These are phyloP conservation scores for Elmis aenea DNA, from an alignment of 2,888 invertebrate genomes.

Conservation along the genomic window DNA sequence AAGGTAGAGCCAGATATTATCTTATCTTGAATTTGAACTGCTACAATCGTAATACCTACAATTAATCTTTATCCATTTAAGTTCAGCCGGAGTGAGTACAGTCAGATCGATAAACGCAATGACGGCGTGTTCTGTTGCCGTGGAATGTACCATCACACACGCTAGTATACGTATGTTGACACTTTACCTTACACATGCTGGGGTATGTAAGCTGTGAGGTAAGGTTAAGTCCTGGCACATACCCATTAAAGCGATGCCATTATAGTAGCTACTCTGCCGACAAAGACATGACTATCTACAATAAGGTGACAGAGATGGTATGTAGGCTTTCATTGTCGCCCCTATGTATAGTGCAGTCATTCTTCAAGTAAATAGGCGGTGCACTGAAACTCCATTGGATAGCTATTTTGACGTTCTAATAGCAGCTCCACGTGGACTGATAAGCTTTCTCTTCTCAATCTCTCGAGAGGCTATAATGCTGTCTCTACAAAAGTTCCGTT, in stretches of 20 bases:
- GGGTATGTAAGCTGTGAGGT: slow-evolving; percentile 44
- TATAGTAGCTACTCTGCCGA: slow-evolving; percentile 44
- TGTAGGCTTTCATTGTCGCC: slow-evolving; percentile 36
- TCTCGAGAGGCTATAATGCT: neutral
- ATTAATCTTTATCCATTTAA: slow-evolving; percentile 38
- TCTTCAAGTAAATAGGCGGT: slow-evolving; percentile 46
- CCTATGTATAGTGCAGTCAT: slow-evolving; percentile 42
- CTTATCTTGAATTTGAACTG: too few species aligned
- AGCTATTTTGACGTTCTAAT: slow-evolving; percentile 21
- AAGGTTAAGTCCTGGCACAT: slow-evolving; percentile 41
- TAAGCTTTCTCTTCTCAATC: neutral
- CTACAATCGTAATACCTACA: too few species aligned
- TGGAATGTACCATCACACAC: slow-evolving; percentile 44
- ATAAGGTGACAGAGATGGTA: slow-evolving; percentile 30
- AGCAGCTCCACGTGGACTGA: neutral
- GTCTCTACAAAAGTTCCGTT: neutral
- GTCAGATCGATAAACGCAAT: slow-evolving; percentile 29
- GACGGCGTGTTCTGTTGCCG: slow-evolving; percentile 20
- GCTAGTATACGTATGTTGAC: slow-evolving; percentile 46
- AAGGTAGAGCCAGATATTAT: too few species aligned
- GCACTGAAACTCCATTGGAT: slow-evolving; percentile 31
- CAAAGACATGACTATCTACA: slow-evolving; percentile 38
- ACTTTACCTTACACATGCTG: slow-evolving; percentile 46
- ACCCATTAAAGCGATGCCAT: slow-evolving; percentile 44
- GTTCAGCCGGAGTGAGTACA: slow-evolving; percentile 35